Conservation (phyloP, 64 coral and sea anemone species). For the Stylophora pistillata region DNA sequence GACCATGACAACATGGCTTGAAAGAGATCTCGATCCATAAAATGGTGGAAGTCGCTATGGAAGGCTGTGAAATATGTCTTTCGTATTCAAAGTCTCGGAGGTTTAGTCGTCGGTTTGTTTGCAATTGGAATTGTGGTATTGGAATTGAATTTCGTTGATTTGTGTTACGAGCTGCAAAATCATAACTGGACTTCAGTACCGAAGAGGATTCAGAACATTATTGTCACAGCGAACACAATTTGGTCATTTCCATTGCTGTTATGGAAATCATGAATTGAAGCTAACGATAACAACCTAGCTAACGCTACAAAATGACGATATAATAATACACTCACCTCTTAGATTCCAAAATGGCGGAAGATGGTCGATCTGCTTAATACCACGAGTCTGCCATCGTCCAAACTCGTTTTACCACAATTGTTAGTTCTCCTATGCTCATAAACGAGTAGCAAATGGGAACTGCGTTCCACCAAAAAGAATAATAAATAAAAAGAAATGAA, state of each 20-base stretch:
- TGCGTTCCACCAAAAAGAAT: too few relatives aligned
- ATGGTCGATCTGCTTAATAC: too few relatives aligned
- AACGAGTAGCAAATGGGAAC: too few relatives aligned
- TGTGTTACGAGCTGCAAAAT: constrained; percentile 53
- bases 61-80: constrained; percentile 22
- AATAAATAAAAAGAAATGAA: too few relatives aligned
- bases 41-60: constrained; percentile 27
- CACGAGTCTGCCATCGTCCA: too few relatives aligned
- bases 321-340: too few relatives aligned
- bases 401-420: too few relatives aligned
- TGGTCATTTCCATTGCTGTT: constrained; percentile 62
- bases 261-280: too few relatives aligned
- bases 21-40: constrained; percentile 21
- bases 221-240: constrained; percentile 27
- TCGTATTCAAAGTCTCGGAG: constrained; percentile 34
- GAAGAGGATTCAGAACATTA: constrained; percentile 30
- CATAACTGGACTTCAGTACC: constrained; percentile 60
- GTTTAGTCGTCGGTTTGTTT: constrained; percentile 28
- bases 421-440: too few relatives aligned
- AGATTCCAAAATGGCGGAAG: too few relatives aligned
- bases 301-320: too few relatives aligned
- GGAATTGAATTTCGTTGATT: constrained; percentile 70
- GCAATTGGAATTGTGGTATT: constrained; percentile 49
- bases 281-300: too few relatives aligned
- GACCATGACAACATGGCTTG: constrained; percentile 7